Evolutionary conservation across 1,140 invertebrate genomes (phyloP), one percentile per base, ranked within the genome.

Genomic region (Drosophila micromelanica): DNA sequence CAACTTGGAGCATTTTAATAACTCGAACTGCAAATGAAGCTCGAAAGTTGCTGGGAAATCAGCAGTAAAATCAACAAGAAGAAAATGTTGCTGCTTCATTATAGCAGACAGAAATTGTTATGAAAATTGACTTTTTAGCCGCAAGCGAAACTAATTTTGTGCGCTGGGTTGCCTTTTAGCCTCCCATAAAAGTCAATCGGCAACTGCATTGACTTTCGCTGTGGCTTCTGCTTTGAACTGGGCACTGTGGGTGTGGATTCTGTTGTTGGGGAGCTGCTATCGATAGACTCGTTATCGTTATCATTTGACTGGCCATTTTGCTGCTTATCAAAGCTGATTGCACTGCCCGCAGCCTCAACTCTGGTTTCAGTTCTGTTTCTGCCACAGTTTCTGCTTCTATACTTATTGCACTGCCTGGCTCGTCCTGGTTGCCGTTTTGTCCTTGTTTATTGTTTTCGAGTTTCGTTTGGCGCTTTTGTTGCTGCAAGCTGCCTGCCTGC

Each of bases 311-410:
- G 80, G 62, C 84, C 84, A 87, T 87, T 87, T 87, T 87, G 67
- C 71, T 84, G 84, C 79, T 89, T 89, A 90, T 89, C 84, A 90
- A 89, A 84, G 84, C 84, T 89, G 84, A 89, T 89, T 89, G 84
- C 85, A 73, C 63, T 80, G 85, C 85, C 84, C 52, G 62, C 54
- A 80, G 84, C 84, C 60, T 38, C 55, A n/a, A 52, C 56, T 72
- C n/a, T 51, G 46, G 35, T 20, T 9, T 59, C 54, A 8, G 12
- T 67, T 43, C 15, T 23, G 27, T 52, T 38, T 30, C 40, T 38
- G 37, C 17, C 46, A 35, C 35, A 45, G 48, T 43, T 61, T 12
- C 30, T 55, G 40, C 35, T 56, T 57, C 56, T 48, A 11, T 68
- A 76, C 71, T 89, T 82, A 76, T 86, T 86, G 82, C 63, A 61